phyloP scores from a whole-genome alignment of 2,113 vertebrate species.

The Gopherus flavomarginatus region DNA sequence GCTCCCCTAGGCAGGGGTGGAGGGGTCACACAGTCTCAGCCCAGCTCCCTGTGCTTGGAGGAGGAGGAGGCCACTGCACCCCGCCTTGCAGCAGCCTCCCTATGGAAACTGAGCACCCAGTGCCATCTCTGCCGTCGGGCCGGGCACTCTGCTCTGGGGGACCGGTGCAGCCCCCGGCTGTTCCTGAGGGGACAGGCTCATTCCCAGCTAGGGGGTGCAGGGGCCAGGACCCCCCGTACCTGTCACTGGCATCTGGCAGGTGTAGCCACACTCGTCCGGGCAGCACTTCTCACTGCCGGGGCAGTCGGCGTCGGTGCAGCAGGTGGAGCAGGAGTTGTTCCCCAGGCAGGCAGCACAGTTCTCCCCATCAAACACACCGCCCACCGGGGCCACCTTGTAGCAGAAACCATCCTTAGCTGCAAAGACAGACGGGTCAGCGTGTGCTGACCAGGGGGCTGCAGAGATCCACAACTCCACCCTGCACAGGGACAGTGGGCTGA shows the following conservation, averaged over 20 bases:
- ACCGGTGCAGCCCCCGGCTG: too few relatives aligned
- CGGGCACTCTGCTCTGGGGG: too few relatives aligned
- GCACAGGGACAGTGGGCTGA: not conserved
- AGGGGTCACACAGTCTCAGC: too few relatives aligned
- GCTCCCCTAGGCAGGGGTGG: too few relatives aligned
- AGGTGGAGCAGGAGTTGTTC: not conserved
- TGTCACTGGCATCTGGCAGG: fast-evolving
- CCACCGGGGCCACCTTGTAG: slow-evolving; percentile 25
- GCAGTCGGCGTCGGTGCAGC: not conserved
- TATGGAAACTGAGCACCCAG: too few relatives aligned
- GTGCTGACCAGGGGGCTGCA: fast-evolving
- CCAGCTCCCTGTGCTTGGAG: not conserved
- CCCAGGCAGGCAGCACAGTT: not conserved
- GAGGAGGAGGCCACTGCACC: too few relatives aligned
- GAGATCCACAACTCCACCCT: too few relatives aligned
- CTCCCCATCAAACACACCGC: not conserved
- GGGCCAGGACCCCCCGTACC: not conserved
- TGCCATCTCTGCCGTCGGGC: too few relatives aligned
- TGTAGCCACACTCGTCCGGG: slow-evolving; percentile 64
- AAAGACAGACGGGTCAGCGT: not conserved
- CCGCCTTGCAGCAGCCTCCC: too few relatives aligned
- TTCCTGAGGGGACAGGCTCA: too few relatives aligned
- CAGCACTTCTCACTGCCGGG: slow-evolving; percentile 51
- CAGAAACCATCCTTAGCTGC: slow-evolving; percentile 59
- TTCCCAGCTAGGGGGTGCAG: not conserved